A percentile compares a stretch with the other conserved stretches of the same genome.
These are phyloP conservation scores for Tribolium castaneum DNA, from an alignment of 1,140 invertebrate species.

Conservation along the genomic window DNA sequence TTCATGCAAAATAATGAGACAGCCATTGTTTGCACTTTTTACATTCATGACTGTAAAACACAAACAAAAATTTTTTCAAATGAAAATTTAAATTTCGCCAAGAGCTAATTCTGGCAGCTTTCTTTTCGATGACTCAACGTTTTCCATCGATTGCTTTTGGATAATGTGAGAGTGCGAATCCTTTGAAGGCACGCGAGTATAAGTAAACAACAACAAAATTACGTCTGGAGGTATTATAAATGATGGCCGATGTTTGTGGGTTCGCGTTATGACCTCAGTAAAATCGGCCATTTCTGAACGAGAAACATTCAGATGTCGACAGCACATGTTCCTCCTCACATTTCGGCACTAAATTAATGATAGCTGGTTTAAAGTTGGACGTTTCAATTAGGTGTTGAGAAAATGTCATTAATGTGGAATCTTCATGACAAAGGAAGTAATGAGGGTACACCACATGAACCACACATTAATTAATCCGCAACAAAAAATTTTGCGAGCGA, in stretches of 20 bases:
- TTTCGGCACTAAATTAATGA: constrained; percentile 7
- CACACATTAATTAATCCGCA: neutral
- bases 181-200: neutral
- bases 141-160: constrained; percentile 7
- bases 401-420: constrained; percentile 7
- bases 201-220: constrained; percentile 26
- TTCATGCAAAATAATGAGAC: neutral
- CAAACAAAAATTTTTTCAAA: neutral
- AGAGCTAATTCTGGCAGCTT: neutral
- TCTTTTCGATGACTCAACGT: constrained; percentile 9
- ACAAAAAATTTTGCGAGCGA: neutral
- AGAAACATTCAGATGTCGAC: constrained; percentile 28
- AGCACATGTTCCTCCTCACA: constrained; percentile 23
- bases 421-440: constrained; percentile 5
- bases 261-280: constrained; percentile 11
- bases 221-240: constrained; percentile 21
- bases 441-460: neutral
- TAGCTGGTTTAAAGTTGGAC: constrained; percentile 15
- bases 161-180: neutral
- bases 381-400: constrained; percentile 11
- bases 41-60: neutral
- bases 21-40: neutral
- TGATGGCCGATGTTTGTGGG: constrained; percentile 4
- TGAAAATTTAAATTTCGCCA: neutral
- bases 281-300: constrained; percentile 22